Conservation (phyloP, 2,797 vertebrate genomes). For the Malurus splendens region DNA sequence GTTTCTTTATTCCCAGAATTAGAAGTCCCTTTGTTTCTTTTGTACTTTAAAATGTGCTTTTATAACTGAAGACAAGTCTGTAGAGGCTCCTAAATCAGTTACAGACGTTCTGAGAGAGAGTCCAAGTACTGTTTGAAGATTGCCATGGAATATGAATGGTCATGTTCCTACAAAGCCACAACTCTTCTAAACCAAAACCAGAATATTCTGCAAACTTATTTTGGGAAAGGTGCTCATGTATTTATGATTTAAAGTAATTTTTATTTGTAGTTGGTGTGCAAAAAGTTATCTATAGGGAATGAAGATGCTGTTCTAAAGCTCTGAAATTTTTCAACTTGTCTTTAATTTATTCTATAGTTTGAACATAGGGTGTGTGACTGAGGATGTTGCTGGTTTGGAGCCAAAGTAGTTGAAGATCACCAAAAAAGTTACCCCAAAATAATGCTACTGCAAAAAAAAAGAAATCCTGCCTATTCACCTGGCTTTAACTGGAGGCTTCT, state of each 20-base stretch:
- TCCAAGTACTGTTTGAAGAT: constrained; percentile 7
- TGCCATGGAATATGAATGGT: neutral
- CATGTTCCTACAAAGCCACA: constrained; percentile 11
- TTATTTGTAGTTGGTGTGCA: neutral
- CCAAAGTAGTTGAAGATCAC: neutral
- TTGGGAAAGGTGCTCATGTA: constrained; percentile 2
- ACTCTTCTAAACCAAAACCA: neutral
- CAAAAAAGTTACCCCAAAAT: neutral
- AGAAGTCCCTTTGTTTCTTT: constrained; percentile 28
- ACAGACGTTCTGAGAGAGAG: neutral
- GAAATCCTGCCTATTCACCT: neutral
- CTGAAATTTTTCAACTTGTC: neutral
- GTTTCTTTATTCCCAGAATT: constrained; percentile 28
- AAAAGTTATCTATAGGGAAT: neutral
- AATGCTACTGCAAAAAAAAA: neutral
- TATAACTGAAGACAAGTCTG: constrained; percentile 29
- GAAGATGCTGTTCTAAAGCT: neutral
- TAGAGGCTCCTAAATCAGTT: constrained; percentile 34
- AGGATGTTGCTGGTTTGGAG: neutral
- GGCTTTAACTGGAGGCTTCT: neutral
- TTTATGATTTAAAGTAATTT: neutral
- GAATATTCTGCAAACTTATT: constrained; percentile 2
- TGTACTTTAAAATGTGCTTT: constrained; percentile 12
- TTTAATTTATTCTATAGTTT: neutral
- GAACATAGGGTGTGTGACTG: neutral